Percentiles rank a stretch among this genome's conserved stretches.
Evolutionary conservation across 1,140 invertebrate genomes (phyloP).

Genomic region (Philaenus spumarius): DNA sequence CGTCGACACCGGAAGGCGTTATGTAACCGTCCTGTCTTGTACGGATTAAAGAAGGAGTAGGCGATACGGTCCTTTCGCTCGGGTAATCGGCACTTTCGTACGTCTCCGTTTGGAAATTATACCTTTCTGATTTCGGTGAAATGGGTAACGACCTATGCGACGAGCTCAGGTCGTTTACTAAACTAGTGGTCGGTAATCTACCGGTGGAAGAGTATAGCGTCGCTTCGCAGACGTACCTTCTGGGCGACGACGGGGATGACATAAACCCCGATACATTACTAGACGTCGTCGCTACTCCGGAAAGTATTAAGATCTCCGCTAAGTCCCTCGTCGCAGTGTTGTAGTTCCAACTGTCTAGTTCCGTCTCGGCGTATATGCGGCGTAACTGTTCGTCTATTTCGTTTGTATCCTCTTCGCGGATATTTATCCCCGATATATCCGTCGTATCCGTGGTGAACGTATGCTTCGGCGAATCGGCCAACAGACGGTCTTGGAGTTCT

Average conservation of each 20-base stretch:
- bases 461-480: constrained; percentile 45
- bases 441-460: constrained; percentile 43
- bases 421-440: constrained; percentile 41
- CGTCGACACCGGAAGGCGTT: constrained; percentile 40
- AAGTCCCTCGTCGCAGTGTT: constrained; percentile 12
- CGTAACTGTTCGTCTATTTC: constrained; percentile 62
- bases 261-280: constrained; percentile 5
- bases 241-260: constrained; percentile 44
- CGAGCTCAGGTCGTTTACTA: constrained; percentile 49
- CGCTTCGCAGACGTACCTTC: constrained; percentile 25
- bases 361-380: constrained; percentile 56
- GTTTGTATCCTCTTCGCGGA: constrained; percentile 53
- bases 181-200: constrained; percentile 41
- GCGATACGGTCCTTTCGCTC: constrained; percentile 39
- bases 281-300: constrained; percentile 3
- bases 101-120: background rate
- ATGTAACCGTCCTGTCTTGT: constrained; percentile 58
- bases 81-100: background rate
- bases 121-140: constrained; percentile 21
- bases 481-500: constrained; percentile 61
- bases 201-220: constrained; percentile 28
- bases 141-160: constrained; percentile 44
- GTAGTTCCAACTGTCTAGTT: constrained; percentile 66
- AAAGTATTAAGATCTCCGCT: constrained; percentile 9
- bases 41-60: constrained; percentile 53